Conservation (phyloP, 2,113 vertebrate genomes). For the Hippocampus guttulatus region DNA sequence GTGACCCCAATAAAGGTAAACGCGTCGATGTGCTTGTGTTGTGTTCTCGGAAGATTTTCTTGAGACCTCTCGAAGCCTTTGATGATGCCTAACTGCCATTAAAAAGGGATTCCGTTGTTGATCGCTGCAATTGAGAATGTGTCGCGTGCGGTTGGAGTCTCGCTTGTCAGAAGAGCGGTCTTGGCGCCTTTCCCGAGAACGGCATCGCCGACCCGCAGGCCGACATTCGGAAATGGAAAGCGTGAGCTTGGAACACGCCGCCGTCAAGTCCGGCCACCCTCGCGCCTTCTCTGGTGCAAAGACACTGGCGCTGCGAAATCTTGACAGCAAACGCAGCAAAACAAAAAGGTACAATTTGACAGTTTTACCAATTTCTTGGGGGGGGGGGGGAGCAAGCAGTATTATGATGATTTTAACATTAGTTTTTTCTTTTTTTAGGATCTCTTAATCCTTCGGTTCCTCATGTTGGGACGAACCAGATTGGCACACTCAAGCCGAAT, state of each 20-base stretch:
- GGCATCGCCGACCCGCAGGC: conserved; percentile 61
- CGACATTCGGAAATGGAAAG: conserved; percentile 63
- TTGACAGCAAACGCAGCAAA: no score
- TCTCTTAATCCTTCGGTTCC: conserved; percentile 73
- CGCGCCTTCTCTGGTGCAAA: conserved; percentile 65
- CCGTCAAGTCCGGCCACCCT: conserved; percentile 67
- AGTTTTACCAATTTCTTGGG: background rate
- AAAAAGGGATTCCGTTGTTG: no score
- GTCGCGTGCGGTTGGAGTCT: no score
- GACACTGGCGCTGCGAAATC: conserved; percentile 69
- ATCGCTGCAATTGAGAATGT: no score
- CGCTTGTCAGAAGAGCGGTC: conserved; percentile 60
- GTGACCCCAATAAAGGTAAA: no score
- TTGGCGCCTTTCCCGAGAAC: conserved; percentile 69
- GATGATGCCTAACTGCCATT: no score
- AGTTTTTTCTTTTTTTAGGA: conserved; percentile 40
- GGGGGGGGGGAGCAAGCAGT: background rate
- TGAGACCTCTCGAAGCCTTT: no score
- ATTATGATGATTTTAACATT: background rate
- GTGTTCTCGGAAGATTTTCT: no score
- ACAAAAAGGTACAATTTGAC: conserved; percentile 49
- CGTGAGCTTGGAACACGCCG: conserved; percentile 70
- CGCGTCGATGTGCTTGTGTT: no score
- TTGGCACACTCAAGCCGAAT: conserved; percentile 61
- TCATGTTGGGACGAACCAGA: conserved; percentile 75